A percentile compares a stretch with the other conserved stretches of the same genome.
Evolutionary conservation across 1,140 invertebrate genomes (phyloP).

Genomic region (Apis florea): DNA sequence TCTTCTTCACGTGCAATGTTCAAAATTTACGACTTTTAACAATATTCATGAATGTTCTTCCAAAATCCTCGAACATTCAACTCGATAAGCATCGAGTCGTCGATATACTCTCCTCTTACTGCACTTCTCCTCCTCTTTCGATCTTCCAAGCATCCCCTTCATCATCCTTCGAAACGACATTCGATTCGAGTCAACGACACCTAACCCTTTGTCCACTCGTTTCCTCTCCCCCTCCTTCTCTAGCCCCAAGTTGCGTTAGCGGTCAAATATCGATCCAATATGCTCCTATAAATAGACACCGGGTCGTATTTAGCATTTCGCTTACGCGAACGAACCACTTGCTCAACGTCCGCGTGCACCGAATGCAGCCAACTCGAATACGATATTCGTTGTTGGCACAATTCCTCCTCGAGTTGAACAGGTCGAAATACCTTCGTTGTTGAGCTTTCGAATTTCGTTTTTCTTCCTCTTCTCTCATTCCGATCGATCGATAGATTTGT

Average conservation of each 20-base stretch:
- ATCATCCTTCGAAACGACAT: too few relatives aligned
- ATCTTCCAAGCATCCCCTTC: too few relatives aligned
- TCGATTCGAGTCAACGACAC: too few relatives aligned
- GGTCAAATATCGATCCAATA: slow-evolving; percentile 67
- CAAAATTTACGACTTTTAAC: too few relatives aligned
- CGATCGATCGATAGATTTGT: neutral
- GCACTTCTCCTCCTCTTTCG: too few relatives aligned
- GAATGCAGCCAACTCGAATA: neutral
- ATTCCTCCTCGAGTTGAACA: neutral
- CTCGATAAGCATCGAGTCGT: too few relatives aligned
- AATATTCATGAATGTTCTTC: too few relatives aligned
- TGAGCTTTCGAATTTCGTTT: neutral
- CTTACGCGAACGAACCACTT: slow-evolving; percentile 63
- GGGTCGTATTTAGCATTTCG: slow-evolving; percentile 71
- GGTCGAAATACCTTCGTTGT: neutral
- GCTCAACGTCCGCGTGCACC: slow-evolving; percentile 37
- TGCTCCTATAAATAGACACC: slow-evolving; percentile 70
- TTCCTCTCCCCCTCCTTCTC: neutral
- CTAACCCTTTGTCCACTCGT: neutral
- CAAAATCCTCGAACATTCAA: too few relatives aligned
- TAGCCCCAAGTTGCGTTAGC: slow-evolving; percentile 40
- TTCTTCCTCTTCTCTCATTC: neutral
- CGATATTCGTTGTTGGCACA: slow-evolving; percentile 5
- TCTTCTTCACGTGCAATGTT: too few relatives aligned
- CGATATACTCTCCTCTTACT: too few relatives aligned